Base-by-base conservation (phyloP, 2,113 vertebrate species). In the Pionites leucogaster region DNA sequence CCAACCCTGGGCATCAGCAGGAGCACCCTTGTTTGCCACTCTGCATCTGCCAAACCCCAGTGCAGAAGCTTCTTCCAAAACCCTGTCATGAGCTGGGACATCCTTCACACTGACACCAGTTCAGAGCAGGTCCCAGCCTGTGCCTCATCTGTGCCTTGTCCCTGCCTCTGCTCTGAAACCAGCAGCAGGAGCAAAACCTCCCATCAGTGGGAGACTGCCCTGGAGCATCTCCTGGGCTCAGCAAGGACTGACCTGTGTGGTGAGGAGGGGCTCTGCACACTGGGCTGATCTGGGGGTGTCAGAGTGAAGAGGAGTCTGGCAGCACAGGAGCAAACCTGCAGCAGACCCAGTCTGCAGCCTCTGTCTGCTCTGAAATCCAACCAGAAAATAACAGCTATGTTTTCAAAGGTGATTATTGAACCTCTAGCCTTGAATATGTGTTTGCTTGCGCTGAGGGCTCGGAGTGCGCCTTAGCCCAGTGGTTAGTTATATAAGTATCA, bases 231-330 rank as follows among this genome's bases (percentile, higher is more conserved):
- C 25, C 62, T 35, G 35, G 33, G 29, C 44, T 37, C 0, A 0
- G 10, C 46, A 23, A 17, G 55, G 64, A 44, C 50, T 3, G 5
- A 19, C 8, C n/a, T 16, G 24, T 10, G 6, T 0, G 0, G 3
- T 1, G 8, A 77, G 80, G 15, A n/a, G 31, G 1, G 55, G 10
- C 17, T 33, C 50, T 1, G 0, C 17, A 1, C 0, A 0, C 46
- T 20, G 44, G 7, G 3, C 4, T 52, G 57, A 10, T 6, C 2
- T 4, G 1, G 64, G 35, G 24, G 5, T 4, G 1, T 13, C 52
- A 46, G 25, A 10, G 46, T 1, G 1, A 27, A 50, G n/a, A 72
- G 29, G 24, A 15, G 17, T 3, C 3, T 0, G 0, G 28, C n/a
- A 75, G 57, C 1, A 4, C 52, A 63, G 52, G n/a, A 55, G 42